These are phyloP conservation scores for Clepsis dumicolana DNA, from an alignment of 2,888 invertebrate genomes.

Conservation along the genomic window DNA sequence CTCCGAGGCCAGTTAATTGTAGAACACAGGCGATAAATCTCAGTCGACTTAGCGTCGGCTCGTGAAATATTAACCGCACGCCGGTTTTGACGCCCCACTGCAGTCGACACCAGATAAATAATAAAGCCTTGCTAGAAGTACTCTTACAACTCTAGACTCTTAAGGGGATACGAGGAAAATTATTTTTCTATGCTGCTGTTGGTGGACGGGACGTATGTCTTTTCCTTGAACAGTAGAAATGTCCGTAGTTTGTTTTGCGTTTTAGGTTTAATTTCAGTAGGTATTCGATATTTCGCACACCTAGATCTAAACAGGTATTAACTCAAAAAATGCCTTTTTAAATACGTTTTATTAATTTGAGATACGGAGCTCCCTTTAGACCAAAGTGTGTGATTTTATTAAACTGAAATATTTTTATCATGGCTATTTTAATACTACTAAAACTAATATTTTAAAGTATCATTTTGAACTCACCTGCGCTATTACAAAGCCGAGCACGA, in stretches of 20 bases:
- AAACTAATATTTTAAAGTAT: no score
- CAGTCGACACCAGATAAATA: constrained; percentile 71
- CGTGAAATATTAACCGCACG: constrained; percentile 83
- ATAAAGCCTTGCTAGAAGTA: constrained; percentile 65
- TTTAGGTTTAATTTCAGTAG: not conserved
- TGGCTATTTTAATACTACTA: no score
- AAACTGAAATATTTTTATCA: no score
- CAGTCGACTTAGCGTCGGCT: constrained; percentile 80
- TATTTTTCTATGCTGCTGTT: constrained; percentile 19
- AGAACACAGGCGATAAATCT: constrained; percentile 81
- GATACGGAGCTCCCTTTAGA: no score
- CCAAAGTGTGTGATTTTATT: no score
- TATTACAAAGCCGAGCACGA: no score
- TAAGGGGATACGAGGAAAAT: constrained; percentile 29
- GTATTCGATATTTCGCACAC: no score
- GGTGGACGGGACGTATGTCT: not conserved
- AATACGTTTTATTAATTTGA: no score
- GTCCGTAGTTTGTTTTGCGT: not conserved
- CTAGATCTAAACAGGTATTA: no score
- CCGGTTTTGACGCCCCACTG: constrained; percentile 75
- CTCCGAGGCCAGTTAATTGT: constrained; percentile 74
- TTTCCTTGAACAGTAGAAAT: not conserved
- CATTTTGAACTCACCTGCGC: no score
- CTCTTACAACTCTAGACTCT: constrained; percentile 49
- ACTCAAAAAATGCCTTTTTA: no score